Evolutionary conservation across 2,113 vertebrate species (phyloP).

Genomic region (Pelmatolapia mariae): DNA sequence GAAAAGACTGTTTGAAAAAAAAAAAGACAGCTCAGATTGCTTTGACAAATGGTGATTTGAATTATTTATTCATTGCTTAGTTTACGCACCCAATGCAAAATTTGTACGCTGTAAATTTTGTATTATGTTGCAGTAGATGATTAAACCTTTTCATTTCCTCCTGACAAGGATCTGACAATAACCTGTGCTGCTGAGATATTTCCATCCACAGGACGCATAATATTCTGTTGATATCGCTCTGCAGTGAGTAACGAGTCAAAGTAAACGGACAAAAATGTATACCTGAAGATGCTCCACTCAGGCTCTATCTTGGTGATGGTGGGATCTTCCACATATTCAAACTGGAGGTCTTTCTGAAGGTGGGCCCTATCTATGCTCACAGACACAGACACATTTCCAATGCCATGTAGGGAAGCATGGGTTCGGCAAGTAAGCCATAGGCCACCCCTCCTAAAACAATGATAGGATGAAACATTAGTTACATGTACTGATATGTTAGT

Average conservation of each 20-base stretch:
- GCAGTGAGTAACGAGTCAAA: background rate
- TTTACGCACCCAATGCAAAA: background rate
- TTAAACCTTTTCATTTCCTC: background rate
- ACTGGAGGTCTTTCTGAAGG: slow-evolving; percentile 85
- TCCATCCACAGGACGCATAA: background rate
- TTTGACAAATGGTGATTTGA: background rate
- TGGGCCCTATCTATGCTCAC: slow-evolving; percentile 91
- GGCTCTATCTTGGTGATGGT: slow-evolving; percentile 90
- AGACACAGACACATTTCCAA: slow-evolving; percentile 83
- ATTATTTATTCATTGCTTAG: background rate
- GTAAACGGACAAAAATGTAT: background rate
- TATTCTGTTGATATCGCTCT: background rate
- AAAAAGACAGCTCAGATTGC: background rate
- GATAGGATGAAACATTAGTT: background rate
- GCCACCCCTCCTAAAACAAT: slow-evolving; percentile 78
- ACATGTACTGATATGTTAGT: background rate
- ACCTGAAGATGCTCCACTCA: slow-evolving; percentile 99
- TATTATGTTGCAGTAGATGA: background rate
- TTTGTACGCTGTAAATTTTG: background rate
- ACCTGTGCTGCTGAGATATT: background rate
- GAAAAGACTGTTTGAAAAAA: background rate
- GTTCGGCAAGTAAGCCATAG: slow-evolving; percentile 89
- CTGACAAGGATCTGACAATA: background rate
- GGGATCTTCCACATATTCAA: slow-evolving; percentile 94
- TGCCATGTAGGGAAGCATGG: slow-evolving; percentile 79